A percentile compares a stretch with the other conserved stretches of the same genome.
These are phyloP conservation scores for Pungitius pungitius DNA, from an alignment of 2,113 vertebrate genomes.

Conservation along the genomic window DNA sequence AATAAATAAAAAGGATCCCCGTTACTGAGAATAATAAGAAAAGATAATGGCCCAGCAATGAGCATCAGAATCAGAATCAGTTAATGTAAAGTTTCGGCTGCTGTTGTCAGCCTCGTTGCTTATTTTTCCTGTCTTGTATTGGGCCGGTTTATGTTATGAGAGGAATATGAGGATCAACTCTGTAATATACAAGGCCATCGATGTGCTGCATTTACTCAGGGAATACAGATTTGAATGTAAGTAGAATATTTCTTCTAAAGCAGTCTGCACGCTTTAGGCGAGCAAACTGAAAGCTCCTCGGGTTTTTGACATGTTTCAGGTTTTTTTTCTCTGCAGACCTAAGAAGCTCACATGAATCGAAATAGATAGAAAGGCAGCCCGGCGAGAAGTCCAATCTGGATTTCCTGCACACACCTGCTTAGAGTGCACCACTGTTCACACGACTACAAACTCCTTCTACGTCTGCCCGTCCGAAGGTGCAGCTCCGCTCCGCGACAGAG, in stretches of 20 bases:
- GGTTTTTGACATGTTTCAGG: slow-evolving; percentile 28
- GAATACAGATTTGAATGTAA: slow-evolving; percentile 14
- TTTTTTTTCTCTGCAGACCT: slow-evolving; percentile 34
- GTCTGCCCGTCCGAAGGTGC: not conserved
- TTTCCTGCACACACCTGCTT: slow-evolving; percentile 50
- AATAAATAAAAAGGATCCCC: slow-evolving; percentile 33
- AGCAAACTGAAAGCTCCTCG: slow-evolving; percentile 29
- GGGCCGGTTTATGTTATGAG: slow-evolving; percentile 22
- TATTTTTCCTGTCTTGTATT: slow-evolving; percentile 39
- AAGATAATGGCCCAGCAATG: slow-evolving; percentile 63
- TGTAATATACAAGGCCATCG: slow-evolving; percentile 11
- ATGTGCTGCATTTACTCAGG: slow-evolving; percentile 17
- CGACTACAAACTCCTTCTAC: slow-evolving; percentile 23
- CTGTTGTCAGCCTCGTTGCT: slow-evolving; percentile 29
- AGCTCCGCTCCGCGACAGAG: not conserved
- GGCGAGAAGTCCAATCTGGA: slow-evolving; percentile 49
- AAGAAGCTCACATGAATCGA: slow-evolving; percentile 37
- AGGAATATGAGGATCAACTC: slow-evolving; percentile 13
- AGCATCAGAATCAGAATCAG: slow-evolving; percentile 60
- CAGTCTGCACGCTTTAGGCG: slow-evolving; percentile 8
- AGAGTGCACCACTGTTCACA: slow-evolving; percentile 44
- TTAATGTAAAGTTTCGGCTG: slow-evolving; percentile 47
- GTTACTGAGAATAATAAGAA: slow-evolving; percentile 62
- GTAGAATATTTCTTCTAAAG: slow-evolving; percentile 37
- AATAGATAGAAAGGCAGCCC: slow-evolving; percentile 45